phyloP scores from a whole-genome alignment of 2,888 invertebrate genomes.

The Eristalinus sepulchralis region DNA sequence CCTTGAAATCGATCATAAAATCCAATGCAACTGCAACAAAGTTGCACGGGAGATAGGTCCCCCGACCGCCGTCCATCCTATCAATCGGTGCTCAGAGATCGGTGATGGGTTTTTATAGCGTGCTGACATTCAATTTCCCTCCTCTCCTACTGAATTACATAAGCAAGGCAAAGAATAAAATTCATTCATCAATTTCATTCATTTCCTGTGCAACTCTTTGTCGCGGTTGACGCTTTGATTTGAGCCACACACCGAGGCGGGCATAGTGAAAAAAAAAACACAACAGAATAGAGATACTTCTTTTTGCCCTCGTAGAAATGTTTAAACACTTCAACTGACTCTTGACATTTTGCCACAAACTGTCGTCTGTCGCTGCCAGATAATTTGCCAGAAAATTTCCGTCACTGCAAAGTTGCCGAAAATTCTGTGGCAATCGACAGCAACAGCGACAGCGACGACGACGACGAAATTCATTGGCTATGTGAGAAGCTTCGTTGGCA shows the following conservation, averaged over 20 bases:
- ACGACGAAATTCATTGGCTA: background rate
- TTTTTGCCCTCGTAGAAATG: background rate
- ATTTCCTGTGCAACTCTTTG: constrained; percentile 51
- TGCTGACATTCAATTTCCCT: constrained; percentile 34
- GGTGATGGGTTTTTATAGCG: constrained; percentile 36
- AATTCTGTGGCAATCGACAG: constrained; percentile 49
- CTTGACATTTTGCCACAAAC: constrained; percentile 61
- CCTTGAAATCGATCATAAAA: constrained; percentile 60
- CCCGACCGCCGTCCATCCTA: background rate
- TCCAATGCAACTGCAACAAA: constrained; percentile 48
- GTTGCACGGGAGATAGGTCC: constrained; percentile 8
- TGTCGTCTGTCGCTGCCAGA: background rate
- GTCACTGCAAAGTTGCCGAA: constrained; percentile 39
- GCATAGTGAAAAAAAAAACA: background rate
- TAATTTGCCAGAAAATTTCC: constrained; percentile 42
- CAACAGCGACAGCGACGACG: background rate
- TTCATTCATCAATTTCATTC: constrained; percentile 70
- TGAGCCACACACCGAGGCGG: constrained; percentile 17
- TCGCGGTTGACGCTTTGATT: constrained; percentile 26
- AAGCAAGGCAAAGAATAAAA: constrained; percentile 28
- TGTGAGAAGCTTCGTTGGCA: background rate
- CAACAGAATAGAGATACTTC: background rate
- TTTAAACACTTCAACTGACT: constrained; percentile 18
- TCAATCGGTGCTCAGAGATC: constrained; percentile 33
- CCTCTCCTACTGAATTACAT: constrained; percentile 49